phyloP scores from a whole-genome alignment of 2,888 invertebrate genomes.

The Drosophila limbata region DNA sequence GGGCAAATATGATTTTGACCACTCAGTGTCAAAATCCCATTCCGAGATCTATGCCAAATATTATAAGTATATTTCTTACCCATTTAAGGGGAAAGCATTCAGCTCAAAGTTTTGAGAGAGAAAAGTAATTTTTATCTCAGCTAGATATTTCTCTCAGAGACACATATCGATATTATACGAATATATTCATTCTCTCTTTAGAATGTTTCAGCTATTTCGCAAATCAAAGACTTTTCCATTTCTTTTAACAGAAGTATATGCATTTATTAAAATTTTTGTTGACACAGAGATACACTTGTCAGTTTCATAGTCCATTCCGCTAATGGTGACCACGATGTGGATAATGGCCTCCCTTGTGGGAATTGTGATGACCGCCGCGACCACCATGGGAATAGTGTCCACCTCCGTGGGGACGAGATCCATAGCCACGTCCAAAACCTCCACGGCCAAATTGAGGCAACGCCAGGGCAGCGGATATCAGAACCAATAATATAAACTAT shows the following conservation, averaged over 20 bases:
- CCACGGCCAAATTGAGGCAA: neutral
- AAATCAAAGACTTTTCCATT: neutral
- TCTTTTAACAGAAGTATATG: neutral
- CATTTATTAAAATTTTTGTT: conserved; percentile 3
- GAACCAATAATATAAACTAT: conserved; percentile 5
- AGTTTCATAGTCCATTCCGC: neutral
- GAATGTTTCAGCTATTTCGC: neutral
- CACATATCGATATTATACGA: too few relatives aligned
- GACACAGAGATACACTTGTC: neutral
- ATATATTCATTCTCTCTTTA: neutral
- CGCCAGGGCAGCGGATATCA: conserved; percentile 8
- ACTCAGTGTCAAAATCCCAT: too few relatives aligned
- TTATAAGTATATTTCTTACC: neutral
- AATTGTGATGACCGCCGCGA: neutral
- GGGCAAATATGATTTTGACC: too few relatives aligned
- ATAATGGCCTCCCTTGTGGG: neutral
- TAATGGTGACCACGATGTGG: neutral
- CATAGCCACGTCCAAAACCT: neutral
- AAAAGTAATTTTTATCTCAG: neutral
- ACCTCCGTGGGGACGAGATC: neutral
- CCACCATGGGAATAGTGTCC: neutral
- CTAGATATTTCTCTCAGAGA: neutral
- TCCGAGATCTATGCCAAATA: neutral
- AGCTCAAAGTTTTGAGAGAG: too few relatives aligned
- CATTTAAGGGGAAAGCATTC: neutral